These are phyloP conservation scores for Trachythela sp. DNA, from an alignment of 64 coral and sea anemone species.

Conservation along the genomic window DNA sequence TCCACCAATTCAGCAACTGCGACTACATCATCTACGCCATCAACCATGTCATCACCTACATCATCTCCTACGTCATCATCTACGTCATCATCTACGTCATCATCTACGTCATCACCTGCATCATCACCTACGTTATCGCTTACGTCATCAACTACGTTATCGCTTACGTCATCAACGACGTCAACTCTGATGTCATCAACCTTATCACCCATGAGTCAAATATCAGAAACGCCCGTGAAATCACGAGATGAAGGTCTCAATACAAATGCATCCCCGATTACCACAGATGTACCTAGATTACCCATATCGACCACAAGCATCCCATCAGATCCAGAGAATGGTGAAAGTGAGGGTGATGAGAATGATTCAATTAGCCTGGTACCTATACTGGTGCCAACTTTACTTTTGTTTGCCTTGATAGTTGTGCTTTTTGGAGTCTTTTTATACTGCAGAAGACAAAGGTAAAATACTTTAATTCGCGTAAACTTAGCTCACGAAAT, in stretches of 20 bases:
- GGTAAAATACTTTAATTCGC: too few relatives aligned
- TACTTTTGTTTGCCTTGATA: background rate
- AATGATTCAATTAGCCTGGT: background rate
- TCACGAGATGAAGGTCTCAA: background rate
- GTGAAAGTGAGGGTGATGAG: background rate
- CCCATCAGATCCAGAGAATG: background rate
- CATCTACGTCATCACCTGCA: too few relatives aligned
- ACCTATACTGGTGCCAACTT: background rate
- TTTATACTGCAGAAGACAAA: background rate
- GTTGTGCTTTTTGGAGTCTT: background rate
- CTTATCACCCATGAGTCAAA: background rate
- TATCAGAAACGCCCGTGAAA: background rate
- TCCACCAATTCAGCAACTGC: too few relatives aligned
- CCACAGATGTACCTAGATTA: background rate
- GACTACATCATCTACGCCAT: too few relatives aligned
- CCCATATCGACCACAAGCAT: background rate
- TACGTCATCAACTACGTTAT: too few relatives aligned
- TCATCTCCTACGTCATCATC: too few relatives aligned
- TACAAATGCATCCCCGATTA: background rate
- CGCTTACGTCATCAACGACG: background rate
- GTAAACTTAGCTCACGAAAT: too few relatives aligned
- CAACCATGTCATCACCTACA: too few relatives aligned
- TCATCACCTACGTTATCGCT: too few relatives aligned
- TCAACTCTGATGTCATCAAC: background rate
- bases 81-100: too few relatives aligned